Evolutionary conservation across 2,113 vertebrate species (phyloP).

Genomic region (Embiotoca jacksoni): DNA sequence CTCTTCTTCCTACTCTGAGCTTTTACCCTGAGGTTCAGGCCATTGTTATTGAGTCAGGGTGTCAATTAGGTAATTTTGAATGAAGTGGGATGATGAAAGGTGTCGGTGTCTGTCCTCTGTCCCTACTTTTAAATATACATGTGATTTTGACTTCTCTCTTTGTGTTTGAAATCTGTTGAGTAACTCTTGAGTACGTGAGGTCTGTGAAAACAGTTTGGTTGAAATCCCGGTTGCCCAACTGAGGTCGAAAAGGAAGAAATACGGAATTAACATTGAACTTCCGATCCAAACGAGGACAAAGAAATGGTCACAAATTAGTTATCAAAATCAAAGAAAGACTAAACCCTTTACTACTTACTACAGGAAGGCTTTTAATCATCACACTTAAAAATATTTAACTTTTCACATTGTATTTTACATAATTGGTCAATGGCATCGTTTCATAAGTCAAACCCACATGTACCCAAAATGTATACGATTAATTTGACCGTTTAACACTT

Average conservation of each 20-base stretch:
- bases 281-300: not conserved
- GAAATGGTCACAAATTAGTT: no score
- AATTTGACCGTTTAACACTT: not conserved
- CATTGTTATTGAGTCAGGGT: not conserved
- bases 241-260: not conserved
- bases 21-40: conserved; percentile 19
- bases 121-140: not conserved
- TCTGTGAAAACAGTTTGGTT: not conserved
- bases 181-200: not conserved
- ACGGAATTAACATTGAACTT: not conserved
- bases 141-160: not conserved
- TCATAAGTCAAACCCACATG: no score
- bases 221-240: conserved; percentile 36
- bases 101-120: not conserved
- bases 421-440: no score
- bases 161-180: conserved; percentile 1
- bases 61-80: not conserved
- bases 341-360: not conserved
- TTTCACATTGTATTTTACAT: no score
- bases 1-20: conserved; percentile 13
- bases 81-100: not conserved
- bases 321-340: no score
- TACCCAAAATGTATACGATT: not conserved
- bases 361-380: not conserved
- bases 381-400: no score